Conservation (phyloP, 2,888 invertebrate species). For the Dryomyza anilis region DNA sequence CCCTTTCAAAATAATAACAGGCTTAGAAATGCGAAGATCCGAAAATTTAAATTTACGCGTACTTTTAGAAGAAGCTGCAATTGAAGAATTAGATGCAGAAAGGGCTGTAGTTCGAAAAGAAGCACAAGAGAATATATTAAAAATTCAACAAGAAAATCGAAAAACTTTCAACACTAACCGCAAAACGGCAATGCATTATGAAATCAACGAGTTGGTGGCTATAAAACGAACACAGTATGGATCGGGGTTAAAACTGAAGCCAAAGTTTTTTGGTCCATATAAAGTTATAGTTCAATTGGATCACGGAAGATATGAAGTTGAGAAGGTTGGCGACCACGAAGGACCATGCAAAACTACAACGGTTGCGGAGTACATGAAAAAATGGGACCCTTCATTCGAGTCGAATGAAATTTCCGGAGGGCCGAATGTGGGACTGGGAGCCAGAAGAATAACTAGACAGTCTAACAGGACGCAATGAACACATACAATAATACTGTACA, state of each 20-base stretch:
- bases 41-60: slow-evolving; percentile 9
- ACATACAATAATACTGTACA: too few relatives aligned
- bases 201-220: slow-evolving; percentile 26
- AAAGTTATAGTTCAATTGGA: slow-evolving; percentile 5
- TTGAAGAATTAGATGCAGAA: slow-evolving; percentile 11
- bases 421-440: slow-evolving; percentile 11
- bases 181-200: slow-evolving; percentile 10
- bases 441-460: too few relatives aligned
- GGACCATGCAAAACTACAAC: slow-evolving; percentile 10
- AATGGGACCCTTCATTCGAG: neutral
- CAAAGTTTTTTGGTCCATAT: slow-evolving; percentile 25
- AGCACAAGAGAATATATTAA: slow-evolving; percentile 16
- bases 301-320: slow-evolving; percentile 23
- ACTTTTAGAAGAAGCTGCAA: slow-evolving; percentile 11
- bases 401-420: neutral
- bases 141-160: slow-evolving; percentile 26
- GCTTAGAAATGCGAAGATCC: slow-evolving; percentile 22
- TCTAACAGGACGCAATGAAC: too few relatives aligned
- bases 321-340: slow-evolving; percentile 22
- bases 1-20: slow-evolving; percentile 25
- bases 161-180: slow-evolving; percentile 16
- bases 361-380: neutral
- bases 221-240: slow-evolving; percentile 31
- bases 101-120: slow-evolving; percentile 22
- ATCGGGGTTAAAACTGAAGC: slow-evolving; percentile 19